Conservation (phyloP, 2,113 vertebrate species). For the Prunella himalayana region DNA sequence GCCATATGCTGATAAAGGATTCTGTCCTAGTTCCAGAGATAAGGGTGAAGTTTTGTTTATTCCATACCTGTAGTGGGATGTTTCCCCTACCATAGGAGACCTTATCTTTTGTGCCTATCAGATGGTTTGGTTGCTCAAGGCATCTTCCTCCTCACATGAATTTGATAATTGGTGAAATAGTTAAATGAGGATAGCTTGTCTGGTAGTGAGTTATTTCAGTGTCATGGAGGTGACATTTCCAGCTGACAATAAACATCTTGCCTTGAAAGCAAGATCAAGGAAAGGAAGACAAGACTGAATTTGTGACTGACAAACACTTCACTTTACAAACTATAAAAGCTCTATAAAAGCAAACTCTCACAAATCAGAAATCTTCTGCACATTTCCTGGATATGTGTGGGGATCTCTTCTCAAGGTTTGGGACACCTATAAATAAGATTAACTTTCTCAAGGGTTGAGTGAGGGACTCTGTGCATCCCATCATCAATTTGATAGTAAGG, state of each 20-base stretch:
- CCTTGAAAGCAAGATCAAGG: neutral
- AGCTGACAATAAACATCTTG: neutral
- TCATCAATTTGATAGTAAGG: accelerated
- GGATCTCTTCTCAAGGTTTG: neutral
- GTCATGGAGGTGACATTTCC: neutral
- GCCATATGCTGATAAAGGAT: neutral
- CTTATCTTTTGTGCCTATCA: neutral
- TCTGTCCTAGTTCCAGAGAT: neutral
- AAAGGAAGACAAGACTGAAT: neutral
- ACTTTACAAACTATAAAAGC: neutral
- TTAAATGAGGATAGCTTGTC: neutral
- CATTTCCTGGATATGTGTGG: neutral
- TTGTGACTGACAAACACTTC: neutral
- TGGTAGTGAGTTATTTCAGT: accelerated
- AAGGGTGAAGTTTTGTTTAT: neutral
- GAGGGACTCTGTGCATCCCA: neutral
- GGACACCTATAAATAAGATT: neutral
- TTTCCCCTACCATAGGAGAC: neutral
- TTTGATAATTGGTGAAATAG: neutral
- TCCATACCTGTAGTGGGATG: neutral
- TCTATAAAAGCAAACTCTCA: neutral
- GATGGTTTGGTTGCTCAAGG: neutral
- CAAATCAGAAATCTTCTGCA: neutral
- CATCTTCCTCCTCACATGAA: neutral
- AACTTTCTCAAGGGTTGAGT: neutral